Base-by-base conservation (phyloP, 2,888 invertebrate species). In the Vandiemenella viatica region DNA sequence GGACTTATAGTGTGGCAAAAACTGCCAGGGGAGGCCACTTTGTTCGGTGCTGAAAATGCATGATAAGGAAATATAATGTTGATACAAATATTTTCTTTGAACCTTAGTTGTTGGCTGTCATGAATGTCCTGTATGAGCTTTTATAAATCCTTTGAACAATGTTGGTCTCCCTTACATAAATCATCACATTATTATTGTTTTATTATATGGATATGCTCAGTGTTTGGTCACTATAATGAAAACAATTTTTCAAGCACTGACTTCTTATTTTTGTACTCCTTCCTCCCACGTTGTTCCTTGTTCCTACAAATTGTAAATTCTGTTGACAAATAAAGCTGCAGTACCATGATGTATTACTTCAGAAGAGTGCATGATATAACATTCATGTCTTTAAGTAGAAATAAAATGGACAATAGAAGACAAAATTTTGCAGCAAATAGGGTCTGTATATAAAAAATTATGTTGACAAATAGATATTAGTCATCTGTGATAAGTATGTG, bases 201-300 rank as follows among this genome's bases (percentile, higher is more conserved):
- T 58, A 58, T 58, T 60, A 59, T 60, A 59, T 57, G 57, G 54
- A 57, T 57, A 59, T 60, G 61, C 59, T 61, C 60, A 61, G 59
- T 61, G 60, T 61, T 60, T 60, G 58, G 58, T 61, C 60, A 59
- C 59, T 59, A 56, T 55, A 60, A 60, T 59, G 56, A 58, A 58
- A 56, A 56, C 58, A 58, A 53, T 59, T 59, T 59, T 58, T 59
- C 57, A 59, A 57, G 57, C 54, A 57, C 43, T 49, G 48, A 45
- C 48, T 50, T 53, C 38, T 52, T 50, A 20, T 42, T 20, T 32
- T 32, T 13, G 2, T 32, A 32, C 5, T 13, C 4, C 32, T n/a
- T 32, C n/a, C n/a, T n/a, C n/a, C n/a, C n/a, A n/a, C n/a, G n/a
- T n/a, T n/a, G n/a, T n/a, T n/a, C n/a, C n/a, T n/a, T n/a, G n/a